Conservation (phyloP, 2,113 vertebrate species). For the Rhinolophus ferrumequinum region DNA sequence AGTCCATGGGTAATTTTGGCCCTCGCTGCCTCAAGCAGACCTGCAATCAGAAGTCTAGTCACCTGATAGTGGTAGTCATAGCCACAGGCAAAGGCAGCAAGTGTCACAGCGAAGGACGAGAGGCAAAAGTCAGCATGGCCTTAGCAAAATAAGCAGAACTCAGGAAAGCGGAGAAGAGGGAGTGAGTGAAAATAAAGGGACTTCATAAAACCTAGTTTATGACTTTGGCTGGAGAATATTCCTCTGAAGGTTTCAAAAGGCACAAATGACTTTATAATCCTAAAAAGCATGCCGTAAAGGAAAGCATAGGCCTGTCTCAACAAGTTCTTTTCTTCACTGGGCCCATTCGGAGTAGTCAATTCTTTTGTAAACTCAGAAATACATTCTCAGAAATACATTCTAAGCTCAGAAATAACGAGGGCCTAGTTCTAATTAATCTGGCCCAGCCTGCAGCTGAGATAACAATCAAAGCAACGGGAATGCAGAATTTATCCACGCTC, state of each 20-base stretch:
- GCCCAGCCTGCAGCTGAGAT: conserved; percentile 73
- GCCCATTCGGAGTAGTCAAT: conserved; percentile 60
- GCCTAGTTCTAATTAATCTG: conserved; percentile 76
- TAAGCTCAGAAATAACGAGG: conserved; percentile 67
- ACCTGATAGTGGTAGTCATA: conserved; percentile 26
- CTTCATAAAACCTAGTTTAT: conserved; percentile 73
- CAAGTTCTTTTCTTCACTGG: conserved; percentile 68
- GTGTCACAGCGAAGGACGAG: conserved; percentile 54
- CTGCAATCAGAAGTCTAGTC: conserved; percentile 7
- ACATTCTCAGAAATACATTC: conserved; percentile 65
- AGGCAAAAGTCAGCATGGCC: conserved; percentile 63
- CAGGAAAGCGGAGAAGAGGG: conserved; percentile 67
- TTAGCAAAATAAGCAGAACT: conserved; percentile 72
- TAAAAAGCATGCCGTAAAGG: conserved; percentile 64
- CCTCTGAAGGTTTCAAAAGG: conserved; percentile 73
- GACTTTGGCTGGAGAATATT: conserved; percentile 78
- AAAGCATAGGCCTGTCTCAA: conserved; percentile 72
- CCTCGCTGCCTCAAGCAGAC: conserved; percentile 6
- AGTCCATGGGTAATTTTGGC: neutral
- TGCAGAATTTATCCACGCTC: conserved; percentile 52
- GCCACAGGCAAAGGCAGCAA: conserved; percentile 74
- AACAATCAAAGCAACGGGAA: conserved; percentile 79
- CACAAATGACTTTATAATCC: conserved; percentile 70
- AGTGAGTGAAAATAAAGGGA: conserved; percentile 79
- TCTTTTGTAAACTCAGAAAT: conserved; percentile 65